Conservation (phyloP, 2,113 vertebrate species). For the Henicopernis longicauda region DNA sequence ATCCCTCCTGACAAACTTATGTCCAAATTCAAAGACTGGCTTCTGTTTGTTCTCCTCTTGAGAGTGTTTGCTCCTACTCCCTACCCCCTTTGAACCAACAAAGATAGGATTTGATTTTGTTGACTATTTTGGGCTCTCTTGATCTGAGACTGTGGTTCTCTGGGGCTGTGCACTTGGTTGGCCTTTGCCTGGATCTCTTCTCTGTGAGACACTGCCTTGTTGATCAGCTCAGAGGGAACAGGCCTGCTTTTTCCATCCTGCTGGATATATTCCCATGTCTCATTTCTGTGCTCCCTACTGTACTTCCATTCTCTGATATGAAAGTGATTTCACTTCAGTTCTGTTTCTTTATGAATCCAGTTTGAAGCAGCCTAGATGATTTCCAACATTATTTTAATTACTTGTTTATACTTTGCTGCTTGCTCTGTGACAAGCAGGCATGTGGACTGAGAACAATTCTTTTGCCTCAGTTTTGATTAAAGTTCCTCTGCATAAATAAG, state of each 20-base stretch:
- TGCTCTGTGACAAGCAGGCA: background rate
- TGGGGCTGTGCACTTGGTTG: constrained; percentile 33
- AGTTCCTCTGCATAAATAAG: background rate
- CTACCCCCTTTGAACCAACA: background rate
- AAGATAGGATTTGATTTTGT: constrained; percentile 49
- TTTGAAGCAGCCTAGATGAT: constrained; percentile 2
- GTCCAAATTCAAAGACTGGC: background rate
- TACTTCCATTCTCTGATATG: constrained; percentile 4
- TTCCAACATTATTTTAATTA: constrained; percentile 1
- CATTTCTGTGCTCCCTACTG: background rate
- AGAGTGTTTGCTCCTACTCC: background rate
- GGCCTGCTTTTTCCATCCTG: constrained; percentile 39
- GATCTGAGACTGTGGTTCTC: constrained; percentile 26
- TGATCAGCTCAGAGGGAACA: constrained; percentile 34
- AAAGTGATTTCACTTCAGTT: constrained; percentile 29
- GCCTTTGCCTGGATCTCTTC: constrained; percentile 16
- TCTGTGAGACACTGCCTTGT: background rate
- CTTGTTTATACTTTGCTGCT: background rate
- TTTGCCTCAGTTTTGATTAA: constrained; percentile 8
- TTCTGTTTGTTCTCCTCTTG: constrained; percentile 21
- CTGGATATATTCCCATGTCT: constrained; percentile 40
- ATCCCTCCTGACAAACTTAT: constrained; percentile 11
- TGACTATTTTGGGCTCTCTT: constrained; percentile 33
- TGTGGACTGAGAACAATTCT: background rate
- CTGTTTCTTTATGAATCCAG: background rate